phyloP scores from a whole-genome alignment of 2,113 vertebrate genomes.

The Clarias batrachus region DNA sequence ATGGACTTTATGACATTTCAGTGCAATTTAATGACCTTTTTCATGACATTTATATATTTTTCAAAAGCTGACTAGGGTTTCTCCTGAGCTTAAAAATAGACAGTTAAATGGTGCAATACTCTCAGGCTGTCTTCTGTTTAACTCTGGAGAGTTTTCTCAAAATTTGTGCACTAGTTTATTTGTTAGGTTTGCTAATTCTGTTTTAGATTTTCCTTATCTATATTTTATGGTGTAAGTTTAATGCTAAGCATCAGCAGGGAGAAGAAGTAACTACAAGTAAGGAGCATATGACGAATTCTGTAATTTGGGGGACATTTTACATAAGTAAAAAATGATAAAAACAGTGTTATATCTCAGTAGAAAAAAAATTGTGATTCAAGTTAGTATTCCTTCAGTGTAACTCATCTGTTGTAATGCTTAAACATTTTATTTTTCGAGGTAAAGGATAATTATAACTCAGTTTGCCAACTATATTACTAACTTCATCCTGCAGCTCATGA shows the following conservation, averaged over 20 bases:
- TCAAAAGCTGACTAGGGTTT: neutral
- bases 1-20: conserved; percentile 2
- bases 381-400: no score
- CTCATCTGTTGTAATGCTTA: no score
- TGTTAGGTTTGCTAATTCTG: neutral
- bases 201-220: neutral
- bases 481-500: no score
- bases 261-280: neutral
- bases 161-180: neutral
- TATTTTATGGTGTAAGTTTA: neutral
- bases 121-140: neutral
- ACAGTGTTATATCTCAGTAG: no score
- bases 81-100: neutral
- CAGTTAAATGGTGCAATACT: neutral
- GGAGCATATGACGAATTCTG: no score
- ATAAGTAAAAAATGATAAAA: no score
- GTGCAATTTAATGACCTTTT: neutral
- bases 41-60: neutral
- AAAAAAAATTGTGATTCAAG: no score
- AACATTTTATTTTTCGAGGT: no score
- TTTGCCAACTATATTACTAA: no score
- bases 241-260: neutral
- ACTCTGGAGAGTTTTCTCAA: neutral
- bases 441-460: no score
- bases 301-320: no score